Percentiles rank a stretch among this genome's conserved stretches.
Evolutionary conservation across 1,140 invertebrate genomes (phyloP).

Genomic region (Catajapyx aquilonaris): DNA sequence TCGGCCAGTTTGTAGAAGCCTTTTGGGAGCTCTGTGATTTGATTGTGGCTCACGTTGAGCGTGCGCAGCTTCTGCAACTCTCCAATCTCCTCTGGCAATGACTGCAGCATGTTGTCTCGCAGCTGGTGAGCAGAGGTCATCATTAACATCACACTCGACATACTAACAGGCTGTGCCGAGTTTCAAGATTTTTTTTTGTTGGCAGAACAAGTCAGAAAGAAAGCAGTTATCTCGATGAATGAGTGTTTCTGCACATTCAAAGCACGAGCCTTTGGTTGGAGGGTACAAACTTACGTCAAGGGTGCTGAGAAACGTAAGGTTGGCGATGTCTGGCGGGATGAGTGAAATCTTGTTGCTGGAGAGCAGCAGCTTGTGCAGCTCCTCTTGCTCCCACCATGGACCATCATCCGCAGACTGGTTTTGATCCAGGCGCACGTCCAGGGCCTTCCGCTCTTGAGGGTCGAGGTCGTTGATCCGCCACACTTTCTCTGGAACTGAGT

Average conservation of each 20-base stretch:
- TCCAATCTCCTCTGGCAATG: constrained; percentile 52
- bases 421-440: constrained; percentile 40
- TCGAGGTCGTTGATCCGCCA: constrained; percentile 59
- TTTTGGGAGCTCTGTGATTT: constrained; percentile 34
- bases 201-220: too few relatives aligned
- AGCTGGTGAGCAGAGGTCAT: constrained; percentile 32
- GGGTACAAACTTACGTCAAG: constrained; percentile 39
- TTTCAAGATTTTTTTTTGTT: too few relatives aligned
- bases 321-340: constrained; percentile 42
- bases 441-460: constrained; percentile 29
- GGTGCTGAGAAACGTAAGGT: constrained; percentile 43
- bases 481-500: constrained; percentile 54
- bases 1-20: constrained; percentile 43
- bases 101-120: constrained; percentile 52
- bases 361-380: constrained; percentile 52
- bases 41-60: constrained; percentile 60
- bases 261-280: not conserved
- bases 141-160: constrained; percentile 2
- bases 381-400: constrained; percentile 69
- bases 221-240: constrained; percentile 2
- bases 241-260: constrained; percentile 2
- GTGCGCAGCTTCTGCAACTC: constrained; percentile 46
- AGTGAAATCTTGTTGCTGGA: constrained; percentile 49
- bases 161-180: too few relatives aligned
- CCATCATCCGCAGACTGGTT: constrained; percentile 34